Evolutionary conservation across 2,888 invertebrate genomes (phyloP).

Genomic region (Coelopa pilipes): DNA sequence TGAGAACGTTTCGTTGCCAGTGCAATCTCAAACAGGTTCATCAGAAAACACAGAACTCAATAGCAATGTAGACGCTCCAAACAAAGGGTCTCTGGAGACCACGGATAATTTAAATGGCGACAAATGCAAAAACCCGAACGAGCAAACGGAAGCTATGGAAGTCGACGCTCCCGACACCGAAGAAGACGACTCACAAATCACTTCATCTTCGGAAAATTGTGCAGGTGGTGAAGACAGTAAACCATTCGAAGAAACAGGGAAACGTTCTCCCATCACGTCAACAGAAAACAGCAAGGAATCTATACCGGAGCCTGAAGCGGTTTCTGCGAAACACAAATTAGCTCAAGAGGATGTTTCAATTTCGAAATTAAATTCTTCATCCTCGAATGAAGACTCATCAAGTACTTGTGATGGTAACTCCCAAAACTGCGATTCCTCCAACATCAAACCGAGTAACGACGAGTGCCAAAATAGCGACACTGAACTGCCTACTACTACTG

Average conservation of each 20-base stretch:
- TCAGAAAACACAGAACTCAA: conserved; percentile 6
- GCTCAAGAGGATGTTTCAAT: not conserved
- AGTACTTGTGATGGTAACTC: conserved; percentile 42
- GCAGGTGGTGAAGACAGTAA: conserved; percentile 36
- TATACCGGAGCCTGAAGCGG: not conserved
- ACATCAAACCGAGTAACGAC: conserved; percentile 45
- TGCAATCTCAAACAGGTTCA: conserved; percentile 5
- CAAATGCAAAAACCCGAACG: conserved; percentile 40
- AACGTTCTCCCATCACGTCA: conserved; percentile 1
- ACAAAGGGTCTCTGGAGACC: conserved; percentile 48
- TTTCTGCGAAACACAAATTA: not conserved
- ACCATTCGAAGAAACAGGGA: conserved; percentile 34
- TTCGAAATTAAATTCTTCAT: conserved; percentile 17
- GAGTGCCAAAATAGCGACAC: conserved; percentile 41
- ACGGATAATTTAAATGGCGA: conserved; percentile 48
- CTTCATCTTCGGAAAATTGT: conserved; percentile 57
- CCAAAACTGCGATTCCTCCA: conserved; percentile 44
- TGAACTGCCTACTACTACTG: conserved; percentile 38
- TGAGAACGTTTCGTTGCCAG: conserved; percentile 46
- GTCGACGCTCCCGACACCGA: conserved; percentile 48
- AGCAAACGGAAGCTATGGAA: conserved; percentile 53
- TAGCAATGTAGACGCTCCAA: conserved; percentile 36
- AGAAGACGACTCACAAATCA: conserved; percentile 62
- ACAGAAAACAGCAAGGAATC: conserved; percentile 36
- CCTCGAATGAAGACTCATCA: conserved; percentile 42